phyloP scores from a whole-genome alignment of 2,888 invertebrate species.

The Xanthorhoe designata region DNA sequence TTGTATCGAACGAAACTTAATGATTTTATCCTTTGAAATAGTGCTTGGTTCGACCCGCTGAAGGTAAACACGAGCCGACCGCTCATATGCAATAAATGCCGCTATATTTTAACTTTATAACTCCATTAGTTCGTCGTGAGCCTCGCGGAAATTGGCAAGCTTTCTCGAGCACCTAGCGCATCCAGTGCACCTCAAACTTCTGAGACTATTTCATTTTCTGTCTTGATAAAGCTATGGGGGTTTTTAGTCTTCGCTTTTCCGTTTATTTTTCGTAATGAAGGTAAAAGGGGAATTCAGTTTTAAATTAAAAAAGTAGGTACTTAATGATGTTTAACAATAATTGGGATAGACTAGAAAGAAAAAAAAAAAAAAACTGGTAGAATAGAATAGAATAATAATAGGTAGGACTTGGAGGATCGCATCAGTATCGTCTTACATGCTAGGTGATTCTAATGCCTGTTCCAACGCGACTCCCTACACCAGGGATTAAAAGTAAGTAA shows the following conservation, averaged over 20 bases:
- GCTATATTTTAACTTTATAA: slow-evolving; percentile 50
- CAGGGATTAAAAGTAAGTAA: too few relatives aligned
- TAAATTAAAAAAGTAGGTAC: too few relatives aligned
- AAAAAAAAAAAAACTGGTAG: too few relatives aligned
- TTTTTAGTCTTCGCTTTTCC: background rate
- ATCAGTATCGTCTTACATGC: too few relatives aligned
- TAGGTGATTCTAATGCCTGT: too few relatives aligned
- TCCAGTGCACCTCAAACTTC: slow-evolving; percentile 22
- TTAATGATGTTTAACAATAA: too few relatives aligned
- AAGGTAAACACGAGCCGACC: slow-evolving; percentile 18
- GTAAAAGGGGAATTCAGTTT: too few relatives aligned
- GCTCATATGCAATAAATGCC: slow-evolving; percentile 46
- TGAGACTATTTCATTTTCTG: background rate
- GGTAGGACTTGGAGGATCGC: too few relatives aligned
- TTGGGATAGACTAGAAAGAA: too few relatives aligned
- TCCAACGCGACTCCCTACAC: too few relatives aligned
- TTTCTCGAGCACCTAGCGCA: slow-evolving; percentile 41
- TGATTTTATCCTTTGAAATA: background rate
- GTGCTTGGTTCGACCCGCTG: background rate
- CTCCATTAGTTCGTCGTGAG: slow-evolving; percentile 48
- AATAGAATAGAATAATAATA: too few relatives aligned
- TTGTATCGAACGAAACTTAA: too few relatives aligned
- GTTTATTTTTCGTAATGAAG: background rate
- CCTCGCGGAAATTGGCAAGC: slow-evolving; percentile 53
- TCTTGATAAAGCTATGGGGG: background rate